phyloP scores from a whole-genome alignment of 2,113 vertebrate species.

The Piaya cayana region DNA sequence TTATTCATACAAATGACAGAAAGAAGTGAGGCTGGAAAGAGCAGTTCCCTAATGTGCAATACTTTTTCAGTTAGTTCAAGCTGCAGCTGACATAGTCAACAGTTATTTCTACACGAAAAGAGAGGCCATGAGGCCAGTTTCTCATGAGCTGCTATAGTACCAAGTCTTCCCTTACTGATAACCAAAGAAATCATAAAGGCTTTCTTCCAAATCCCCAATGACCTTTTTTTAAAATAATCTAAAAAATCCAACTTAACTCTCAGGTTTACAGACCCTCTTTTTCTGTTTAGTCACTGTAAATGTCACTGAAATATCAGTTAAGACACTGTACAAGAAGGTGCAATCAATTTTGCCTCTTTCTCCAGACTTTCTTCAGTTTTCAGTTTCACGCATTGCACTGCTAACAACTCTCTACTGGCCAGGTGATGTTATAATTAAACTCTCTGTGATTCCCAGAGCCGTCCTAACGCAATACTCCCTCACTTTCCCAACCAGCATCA shows the following conservation, averaged over 20 bases:
- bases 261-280: background rate
- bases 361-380: background rate
- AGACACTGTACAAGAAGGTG: background rate
- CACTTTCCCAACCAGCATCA: background rate
- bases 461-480: background rate
- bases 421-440: background rate
- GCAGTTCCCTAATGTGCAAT: constrained; percentile 33
- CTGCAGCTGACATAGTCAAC: background rate
- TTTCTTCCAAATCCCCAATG: background rate
- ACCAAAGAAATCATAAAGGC: background rate
- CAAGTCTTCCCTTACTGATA: background rate
- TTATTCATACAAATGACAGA: constrained; percentile 31
- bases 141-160: background rate
- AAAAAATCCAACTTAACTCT: background rate
- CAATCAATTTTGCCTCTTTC: background rate
- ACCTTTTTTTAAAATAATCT: background rate
- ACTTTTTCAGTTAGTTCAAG: constrained; percentile 2
- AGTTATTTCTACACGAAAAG: background rate
- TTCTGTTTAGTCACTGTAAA: constrained; percentile 20
- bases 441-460: background rate
- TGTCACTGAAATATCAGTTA: constrained; percentile 34
- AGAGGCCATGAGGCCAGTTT: background rate
- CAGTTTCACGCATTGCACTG: background rate
- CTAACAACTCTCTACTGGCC: background rate
- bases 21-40: constrained; percentile 29